These are phyloP conservation scores for Zonitis immaculata DNA, from an alignment of 2,888 invertebrate genomes.

Conservation along the genomic window DNA sequence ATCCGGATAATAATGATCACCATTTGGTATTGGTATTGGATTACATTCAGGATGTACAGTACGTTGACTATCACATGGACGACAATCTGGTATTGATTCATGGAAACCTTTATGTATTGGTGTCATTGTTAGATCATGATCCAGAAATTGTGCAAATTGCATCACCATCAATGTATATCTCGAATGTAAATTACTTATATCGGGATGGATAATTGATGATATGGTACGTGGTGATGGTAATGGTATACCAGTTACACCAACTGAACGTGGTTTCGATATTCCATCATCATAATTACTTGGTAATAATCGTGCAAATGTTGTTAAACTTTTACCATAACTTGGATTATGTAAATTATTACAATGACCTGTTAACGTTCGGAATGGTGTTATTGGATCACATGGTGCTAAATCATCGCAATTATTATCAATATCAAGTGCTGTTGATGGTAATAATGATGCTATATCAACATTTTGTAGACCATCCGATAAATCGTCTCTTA, in stretches of 20 bases:
- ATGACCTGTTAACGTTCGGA: slow-evolving; percentile 73
- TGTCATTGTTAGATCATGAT: slow-evolving; percentile 92
- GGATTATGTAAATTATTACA: slow-evolving; percentile 86
- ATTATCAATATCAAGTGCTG: slow-evolving; percentile 61
- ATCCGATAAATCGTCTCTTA: slow-evolving; percentile 66
- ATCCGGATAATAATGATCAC: slow-evolving; percentile 87
- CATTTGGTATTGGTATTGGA: slow-evolving; percentile 83
- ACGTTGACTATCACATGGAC: slow-evolving; percentile 79
- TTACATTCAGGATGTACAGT: slow-evolving; percentile 92
- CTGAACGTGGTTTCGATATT: slow-evolving; percentile 73
- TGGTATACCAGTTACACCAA: slow-evolving; percentile 68
- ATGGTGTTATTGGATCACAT: slow-evolving; percentile 68
- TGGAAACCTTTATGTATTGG: slow-evolving; percentile 88
- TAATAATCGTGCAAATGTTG: slow-evolving; percentile 77
- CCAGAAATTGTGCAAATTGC: slow-evolving; percentile 93
- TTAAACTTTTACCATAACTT: slow-evolving; percentile 75
- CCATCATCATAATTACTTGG: slow-evolving; percentile 87
- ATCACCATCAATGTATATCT: slow-evolving; percentile 88
- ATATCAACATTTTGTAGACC: slow-evolving; percentile 76
- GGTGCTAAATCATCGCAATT: slow-evolving; percentile 64
- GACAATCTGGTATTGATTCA: slow-evolving; percentile 85
- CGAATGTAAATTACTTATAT: slow-evolving; percentile 83
- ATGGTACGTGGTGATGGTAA: slow-evolving; percentile 83
- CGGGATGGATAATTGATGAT: slow-evolving; percentile 85
- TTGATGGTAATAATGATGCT: slow-evolving; percentile 62